A percentile compares a stretch with the other conserved stretches of the same genome.
These are phyloP conservation scores for Brachionus rotundiformis DNA, from an alignment of 1,140 invertebrate genomes.

Conservation along the genomic window DNA sequence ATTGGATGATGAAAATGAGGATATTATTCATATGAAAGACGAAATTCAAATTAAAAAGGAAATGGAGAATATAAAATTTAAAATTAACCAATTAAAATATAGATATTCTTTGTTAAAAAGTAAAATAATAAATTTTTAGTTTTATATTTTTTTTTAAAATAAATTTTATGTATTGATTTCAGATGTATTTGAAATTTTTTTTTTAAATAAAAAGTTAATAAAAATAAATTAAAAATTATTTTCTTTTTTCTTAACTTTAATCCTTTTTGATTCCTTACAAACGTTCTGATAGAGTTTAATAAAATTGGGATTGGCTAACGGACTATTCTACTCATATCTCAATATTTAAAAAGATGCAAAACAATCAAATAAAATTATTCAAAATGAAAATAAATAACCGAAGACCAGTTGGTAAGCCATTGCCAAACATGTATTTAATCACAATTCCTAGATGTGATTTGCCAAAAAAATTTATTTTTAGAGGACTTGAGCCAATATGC, in stretches of 20 bases:
- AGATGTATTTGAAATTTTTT: too few species aligned
- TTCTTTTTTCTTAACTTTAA: too few species aligned
- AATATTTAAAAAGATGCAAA: too few species aligned
- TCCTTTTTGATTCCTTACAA: too few species aligned
- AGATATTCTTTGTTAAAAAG: background rate
- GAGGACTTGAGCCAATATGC: background rate
- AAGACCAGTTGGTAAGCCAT: background rate
- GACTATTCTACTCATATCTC: too few species aligned
- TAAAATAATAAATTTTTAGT: background rate
- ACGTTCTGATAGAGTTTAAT: too few species aligned
- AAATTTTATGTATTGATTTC: too few species aligned
- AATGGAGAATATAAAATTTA: background rate
- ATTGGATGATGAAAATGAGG: too few species aligned
- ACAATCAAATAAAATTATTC: background rate
- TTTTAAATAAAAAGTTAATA: too few species aligned
- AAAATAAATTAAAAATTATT: too few species aligned
- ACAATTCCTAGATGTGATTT: slow-evolving; percentile 17
- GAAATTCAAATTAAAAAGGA: background rate
- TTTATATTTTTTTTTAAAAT: background rate
- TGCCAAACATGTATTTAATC: slow-evolving; percentile 4
- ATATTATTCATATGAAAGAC: background rate
- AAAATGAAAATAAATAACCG: background rate
- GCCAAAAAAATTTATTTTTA: slow-evolving; percentile 5
- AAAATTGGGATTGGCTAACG: too few species aligned
- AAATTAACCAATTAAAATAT: background rate